phyloP scores from a whole-genome alignment of 2,113 vertebrate species.

The Silurus glanis region DNA sequence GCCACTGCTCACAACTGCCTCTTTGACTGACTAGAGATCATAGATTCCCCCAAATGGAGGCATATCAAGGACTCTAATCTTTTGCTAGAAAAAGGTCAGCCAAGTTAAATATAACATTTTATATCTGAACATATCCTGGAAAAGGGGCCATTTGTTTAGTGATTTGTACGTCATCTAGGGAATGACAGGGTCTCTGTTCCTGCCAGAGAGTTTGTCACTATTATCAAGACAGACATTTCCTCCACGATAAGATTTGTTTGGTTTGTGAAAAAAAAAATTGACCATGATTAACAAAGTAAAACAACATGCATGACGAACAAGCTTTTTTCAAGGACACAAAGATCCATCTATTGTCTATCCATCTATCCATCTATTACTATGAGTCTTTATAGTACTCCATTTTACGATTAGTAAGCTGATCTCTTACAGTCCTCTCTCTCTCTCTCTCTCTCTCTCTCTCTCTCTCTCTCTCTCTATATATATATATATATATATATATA shows the following conservation, averaged over 20 bases:
- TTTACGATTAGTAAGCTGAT: neutral
- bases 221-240: constrained; percentile 53
- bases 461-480: too few species aligned
- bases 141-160: constrained; percentile 66
- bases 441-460: too few species aligned
- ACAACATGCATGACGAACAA: neutral
- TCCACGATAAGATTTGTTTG: constrained; percentile 49
- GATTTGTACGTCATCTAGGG: constrained; percentile 62
- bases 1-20: constrained; percentile 27
- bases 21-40: constrained; percentile 12
- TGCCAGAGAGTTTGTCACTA: constrained; percentile 39
- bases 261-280: constrained; percentile 21
- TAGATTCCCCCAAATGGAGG: constrained; percentile 24
- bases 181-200: constrained; percentile 47
- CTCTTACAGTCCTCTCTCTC: too few species aligned
- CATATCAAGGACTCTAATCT: constrained; percentile 56
- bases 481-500: too few species aligned
- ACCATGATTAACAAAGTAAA: constrained; percentile 28
- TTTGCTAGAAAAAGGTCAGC: constrained; percentile 55
- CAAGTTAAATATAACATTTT: constrained; percentile 55
- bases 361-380: too few species aligned
- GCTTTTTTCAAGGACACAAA: constrained; percentile 4
- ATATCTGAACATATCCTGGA: constrained; percentile 63
- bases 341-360: neutral
- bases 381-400: neutral